These are phyloP conservation scores for Apamea epomidion DNA, from an alignment of 2,888 invertebrate genomes.

Conservation along the genomic window DNA sequence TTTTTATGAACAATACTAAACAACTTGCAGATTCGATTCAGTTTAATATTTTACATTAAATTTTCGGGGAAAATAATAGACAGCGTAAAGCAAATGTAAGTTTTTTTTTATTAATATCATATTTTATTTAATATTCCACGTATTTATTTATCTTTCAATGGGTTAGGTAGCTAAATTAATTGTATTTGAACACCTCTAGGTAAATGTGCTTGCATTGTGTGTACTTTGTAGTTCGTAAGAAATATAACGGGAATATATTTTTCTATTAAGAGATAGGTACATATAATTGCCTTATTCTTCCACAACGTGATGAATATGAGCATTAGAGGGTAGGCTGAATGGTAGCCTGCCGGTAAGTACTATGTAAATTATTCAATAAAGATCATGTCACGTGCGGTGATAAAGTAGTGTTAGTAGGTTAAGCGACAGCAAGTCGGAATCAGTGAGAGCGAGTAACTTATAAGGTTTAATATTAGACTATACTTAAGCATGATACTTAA, in stretches of 20 bases:
- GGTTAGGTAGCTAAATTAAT: background rate
- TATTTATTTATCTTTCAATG: background rate
- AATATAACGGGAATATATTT: constrained; percentile 17
- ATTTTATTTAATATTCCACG: background rate
- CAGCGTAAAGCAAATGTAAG: background rate
- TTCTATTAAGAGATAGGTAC: background rate
- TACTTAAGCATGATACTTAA: too few relatives aligned
- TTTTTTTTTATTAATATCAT: background rate
- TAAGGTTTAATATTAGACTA: background rate
- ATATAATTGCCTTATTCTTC: constrained; percentile 3
- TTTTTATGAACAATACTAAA: background rate
- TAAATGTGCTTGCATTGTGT: constrained; percentile 10
- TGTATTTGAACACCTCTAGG: background rate
- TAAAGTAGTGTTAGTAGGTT: background rate
- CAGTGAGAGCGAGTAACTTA: background rate
- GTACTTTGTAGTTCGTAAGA: constrained; percentile 7
- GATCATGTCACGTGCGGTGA: background rate
- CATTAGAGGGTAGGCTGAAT: constrained; percentile 10
- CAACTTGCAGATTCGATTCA: background rate
- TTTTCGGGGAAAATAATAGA: background rate
- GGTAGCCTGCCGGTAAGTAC: background rate
- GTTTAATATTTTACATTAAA: background rate
- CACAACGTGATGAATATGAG: background rate
- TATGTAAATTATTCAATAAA: background rate
- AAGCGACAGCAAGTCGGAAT: background rate